Percentiles rank a stretch among this genome's conserved stretches.
phyloP scores from a whole-genome alignment of 2,888 invertebrate species.

The Cremastinae sp. region DNA sequence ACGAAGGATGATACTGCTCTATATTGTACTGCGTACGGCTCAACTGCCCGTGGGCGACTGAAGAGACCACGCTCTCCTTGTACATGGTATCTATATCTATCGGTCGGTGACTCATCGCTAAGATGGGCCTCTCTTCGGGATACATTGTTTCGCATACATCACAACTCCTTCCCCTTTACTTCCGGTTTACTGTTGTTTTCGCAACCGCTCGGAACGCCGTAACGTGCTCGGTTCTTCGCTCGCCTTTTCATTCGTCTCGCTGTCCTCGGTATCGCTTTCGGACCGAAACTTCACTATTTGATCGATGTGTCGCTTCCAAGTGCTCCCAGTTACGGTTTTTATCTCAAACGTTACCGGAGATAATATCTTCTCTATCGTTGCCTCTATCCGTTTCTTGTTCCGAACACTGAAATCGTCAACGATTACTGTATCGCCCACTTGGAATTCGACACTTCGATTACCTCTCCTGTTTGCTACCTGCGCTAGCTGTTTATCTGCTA shows the following conservation, averaged over 20 bases:
- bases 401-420: conserved; percentile 42
- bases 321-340: conserved; percentile 18
- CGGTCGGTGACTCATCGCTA: no score
- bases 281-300: conserved; percentile 44
- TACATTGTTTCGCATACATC: no score
- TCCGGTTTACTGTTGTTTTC: no score
- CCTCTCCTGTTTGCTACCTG: conserved; percentile 24
- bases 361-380: conserved; percentile 33
- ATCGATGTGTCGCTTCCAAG: conserved; percentile 50
- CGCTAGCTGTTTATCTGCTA: conserved; percentile 11
- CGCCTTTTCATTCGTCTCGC: conserved; percentile 3
- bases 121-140: no score
- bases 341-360: conserved; percentile 48
- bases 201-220: no score
- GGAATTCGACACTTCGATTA: conserved; percentile 38
- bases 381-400: conserved; percentile 36
- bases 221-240: no score
- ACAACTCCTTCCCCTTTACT: no score
- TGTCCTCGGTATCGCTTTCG: conserved; percentile 10
- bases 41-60: no score
- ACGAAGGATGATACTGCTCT: no score
- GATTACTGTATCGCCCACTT: conserved; percentile 48
- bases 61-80: no score
- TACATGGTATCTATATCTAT: no score
- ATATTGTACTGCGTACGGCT: no score